Base-by-base conservation (phyloP, 2,888 invertebrate species). In the Melieria crassipennis region DNA sequence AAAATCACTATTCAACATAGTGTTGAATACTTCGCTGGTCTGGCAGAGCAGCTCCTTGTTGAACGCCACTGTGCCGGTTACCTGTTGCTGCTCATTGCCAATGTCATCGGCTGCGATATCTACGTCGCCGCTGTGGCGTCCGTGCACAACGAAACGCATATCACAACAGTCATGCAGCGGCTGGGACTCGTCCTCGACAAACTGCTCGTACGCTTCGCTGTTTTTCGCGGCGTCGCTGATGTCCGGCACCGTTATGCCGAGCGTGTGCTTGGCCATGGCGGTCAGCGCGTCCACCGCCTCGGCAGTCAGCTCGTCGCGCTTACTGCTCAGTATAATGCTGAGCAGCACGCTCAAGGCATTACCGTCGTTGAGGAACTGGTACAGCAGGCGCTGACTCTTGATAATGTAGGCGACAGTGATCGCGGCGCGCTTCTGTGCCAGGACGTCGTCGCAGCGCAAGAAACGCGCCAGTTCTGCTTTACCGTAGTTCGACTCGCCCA, bases 401-500 rank as follows among this genome's bases (percentile, higher is more conserved):
- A 87, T 83, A 7, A 86, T 83, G 72, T 85, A 85, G 5, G 83
- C 84, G 13, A 86, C 83, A 1, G 85, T 83, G 50, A 86, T 85
- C 5, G 87, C 85, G 7, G 86, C 85, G 13, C 84, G 80, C 70
- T 84, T 84, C 47, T 87, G 86, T 3, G 82, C 79, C 64, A 72
- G 69, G 4, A 75, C 72, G 70, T 83, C 82, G 10, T 86, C 86
- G 69, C 80, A 79, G 57, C 84, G 84, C 57, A 87, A 71, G 4
- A 86, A 75, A 50, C 85, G 82, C 1, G 82, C 80, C 6, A 87
- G 77, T 77, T 87, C 86, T 11, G 86, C 87, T 72, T 85, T 84
- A 63, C 87, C 87, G 66, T 87, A 87, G 65, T 87, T 85, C 0
- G 85, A 85, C 77, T 87, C 86, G 1, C 84, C 87, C 0, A 87